Evolutionary conservation across 2,113 vertebrate genomes (phyloP).

Genomic region (Periophthalmodon schlosseri): DNA sequence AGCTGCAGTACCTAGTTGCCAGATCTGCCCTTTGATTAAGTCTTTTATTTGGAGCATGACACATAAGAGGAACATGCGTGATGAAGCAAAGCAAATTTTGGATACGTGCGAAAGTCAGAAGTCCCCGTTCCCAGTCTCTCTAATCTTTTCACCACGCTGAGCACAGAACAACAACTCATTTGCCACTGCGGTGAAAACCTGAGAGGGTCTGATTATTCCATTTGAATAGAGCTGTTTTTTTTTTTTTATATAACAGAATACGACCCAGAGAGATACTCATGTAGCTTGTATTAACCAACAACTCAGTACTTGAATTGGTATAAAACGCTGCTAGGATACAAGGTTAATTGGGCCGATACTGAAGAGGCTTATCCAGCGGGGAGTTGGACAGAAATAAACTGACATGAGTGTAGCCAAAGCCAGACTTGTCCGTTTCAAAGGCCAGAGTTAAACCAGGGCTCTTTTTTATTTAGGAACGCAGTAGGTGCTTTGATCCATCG

Average conservation of each 20-base stretch:
- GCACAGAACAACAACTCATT: slow-evolving; percentile 42
- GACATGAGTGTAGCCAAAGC: slow-evolving; percentile 30
- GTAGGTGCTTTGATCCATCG: slow-evolving; percentile 1
- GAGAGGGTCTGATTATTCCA: slow-evolving; percentile 34
- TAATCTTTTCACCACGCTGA: slow-evolving; percentile 33
- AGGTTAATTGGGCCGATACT: slow-evolving; percentile 48
- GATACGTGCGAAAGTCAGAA: slow-evolving; percentile 48
- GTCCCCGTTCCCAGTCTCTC: slow-evolving; percentile 28
- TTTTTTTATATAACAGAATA: slow-evolving; percentile 43
- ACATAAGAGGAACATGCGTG: slow-evolving; percentile 34
- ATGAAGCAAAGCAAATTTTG: slow-evolving; percentile 42
- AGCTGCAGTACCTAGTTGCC: background rate
- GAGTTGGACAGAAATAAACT: slow-evolving; percentile 37
- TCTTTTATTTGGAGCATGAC: slow-evolving; percentile 22
- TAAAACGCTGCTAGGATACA: slow-evolving; percentile 42
- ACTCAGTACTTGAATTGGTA: slow-evolving; percentile 33
- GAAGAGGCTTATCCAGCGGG: slow-evolving; percentile 39
- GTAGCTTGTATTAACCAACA: slow-evolving; percentile 7
- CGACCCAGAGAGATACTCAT: slow-evolving; percentile 18
- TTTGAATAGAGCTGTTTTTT: slow-evolving; percentile 33
- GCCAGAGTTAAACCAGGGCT: slow-evolving; percentile 47
- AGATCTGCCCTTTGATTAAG: slow-evolving; percentile 10
- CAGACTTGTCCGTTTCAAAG: slow-evolving; percentile 44
- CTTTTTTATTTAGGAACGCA: slow-evolving; percentile 50
- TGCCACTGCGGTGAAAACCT: slow-evolving; percentile 17